phyloP scores from a whole-genome alignment of 2,888 invertebrate species.

The Dryobota labecula region DNA sequence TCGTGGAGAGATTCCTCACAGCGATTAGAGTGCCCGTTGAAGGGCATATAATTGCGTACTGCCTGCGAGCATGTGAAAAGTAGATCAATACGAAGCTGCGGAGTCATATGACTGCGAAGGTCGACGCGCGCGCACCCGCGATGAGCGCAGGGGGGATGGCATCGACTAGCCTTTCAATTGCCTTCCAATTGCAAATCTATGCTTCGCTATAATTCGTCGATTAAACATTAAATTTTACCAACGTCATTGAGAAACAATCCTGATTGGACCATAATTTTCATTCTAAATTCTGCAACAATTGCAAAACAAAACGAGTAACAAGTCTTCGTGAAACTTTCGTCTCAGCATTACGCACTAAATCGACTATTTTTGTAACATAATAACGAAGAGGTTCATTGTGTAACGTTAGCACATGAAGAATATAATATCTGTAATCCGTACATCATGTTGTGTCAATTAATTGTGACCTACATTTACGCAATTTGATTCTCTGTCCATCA shows the following conservation, averaged over 20 bases:
- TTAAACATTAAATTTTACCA: conserved; percentile 45
- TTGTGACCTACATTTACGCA: conserved; percentile 59
- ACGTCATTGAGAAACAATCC: conserved; percentile 36
- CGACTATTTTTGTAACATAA: conserved; percentile 46
- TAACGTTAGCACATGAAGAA: conserved; percentile 43
- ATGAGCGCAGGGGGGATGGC: conserved; percentile 48
- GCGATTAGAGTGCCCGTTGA: conserved; percentile 67
- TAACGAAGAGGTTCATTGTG: conserved; percentile 42
- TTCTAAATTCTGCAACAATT: conserved; percentile 42
- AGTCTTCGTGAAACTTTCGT: conserved; percentile 36
- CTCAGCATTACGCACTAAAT: conserved; percentile 44
- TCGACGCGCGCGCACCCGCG: conserved; percentile 58
- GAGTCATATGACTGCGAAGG: conserved; percentile 84
- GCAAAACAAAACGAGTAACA: conserved; percentile 37
- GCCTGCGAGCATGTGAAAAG: conserved; percentile 73
- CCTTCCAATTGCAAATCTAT: conserved; percentile 67
- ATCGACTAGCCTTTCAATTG: conserved; percentile 57
- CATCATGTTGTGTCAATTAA: conserved; percentile 60
- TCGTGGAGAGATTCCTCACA: conserved; percentile 54
- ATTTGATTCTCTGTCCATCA: conserved; percentile 43
- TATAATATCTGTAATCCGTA: conserved; percentile 48
- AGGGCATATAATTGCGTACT: conserved; percentile 71
- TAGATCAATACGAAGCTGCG: conserved; percentile 79
- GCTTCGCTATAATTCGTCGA: conserved; percentile 37
- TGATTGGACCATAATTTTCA: conserved; percentile 32